Evolutionary conservation across 2,797 vertebrate genomes (phyloP), one percentile per base, ranked within the genome.

Genomic region (Fistularia tabacaria): DNA sequence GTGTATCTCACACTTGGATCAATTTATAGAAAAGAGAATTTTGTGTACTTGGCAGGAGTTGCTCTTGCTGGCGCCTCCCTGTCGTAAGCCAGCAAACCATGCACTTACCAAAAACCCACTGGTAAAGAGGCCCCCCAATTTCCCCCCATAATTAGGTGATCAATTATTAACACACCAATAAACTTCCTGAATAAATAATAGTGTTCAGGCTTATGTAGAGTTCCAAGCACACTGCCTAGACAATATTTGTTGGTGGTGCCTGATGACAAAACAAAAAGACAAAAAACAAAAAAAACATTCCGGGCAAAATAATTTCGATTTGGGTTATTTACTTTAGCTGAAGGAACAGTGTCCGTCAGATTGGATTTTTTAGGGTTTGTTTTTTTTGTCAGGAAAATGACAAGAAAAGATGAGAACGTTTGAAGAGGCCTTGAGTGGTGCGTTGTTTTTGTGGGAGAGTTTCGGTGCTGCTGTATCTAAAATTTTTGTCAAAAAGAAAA

Each of bases 111-210:
- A 89, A 85, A 87, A 85, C 83, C 82, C 81, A 82, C 83, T 86
- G 82, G 85, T 87, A 87, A 89, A 87, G 85, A 89, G 77, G 71
- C 84, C 74, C 79, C 87, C 88, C 87, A 84, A 82, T 87, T 66
- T 80, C 85, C 80, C 84, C 74, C 86, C 77, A 81, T 92, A 91
- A 91, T 92, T 91, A 86, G 85, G 69, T 90, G 85, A 92, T 92
- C 78, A 91, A 91, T 91, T 90, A 91, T 92, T 91, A 89, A 91
- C 86, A 87, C 83, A 83, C 87, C 83, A 89, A 91, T 92, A 89
- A 88, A 88, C 72, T 83, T 73, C 80, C 85, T 89, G 82, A 90
- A 91, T 91, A 87, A 91, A 81, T 90, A 82, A 91, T 90, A 89
- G 64, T 55, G 69, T 79, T 71, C 74, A 79, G 71, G 84, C 80